These are phyloP conservation scores for Lineus longissimus DNA, from an alignment of 1,140 invertebrate genomes.

Conservation along the genomic window DNA sequence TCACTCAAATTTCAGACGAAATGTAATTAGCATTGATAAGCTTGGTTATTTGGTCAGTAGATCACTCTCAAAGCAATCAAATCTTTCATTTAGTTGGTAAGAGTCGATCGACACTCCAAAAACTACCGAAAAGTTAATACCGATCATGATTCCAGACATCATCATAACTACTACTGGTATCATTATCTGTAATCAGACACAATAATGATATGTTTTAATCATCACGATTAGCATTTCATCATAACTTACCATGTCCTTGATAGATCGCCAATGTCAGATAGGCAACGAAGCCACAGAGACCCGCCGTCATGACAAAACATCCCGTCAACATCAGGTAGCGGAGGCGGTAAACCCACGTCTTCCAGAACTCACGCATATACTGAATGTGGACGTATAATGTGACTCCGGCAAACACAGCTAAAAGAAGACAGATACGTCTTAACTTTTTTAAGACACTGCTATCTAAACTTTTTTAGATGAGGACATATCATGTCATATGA, in stretches of 20 bases:
- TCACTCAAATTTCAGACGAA: no score
- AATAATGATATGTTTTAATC: not conserved
- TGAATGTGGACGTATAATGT: slow-evolving; percentile 28
- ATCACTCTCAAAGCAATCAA: no score
- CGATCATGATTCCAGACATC: no score
- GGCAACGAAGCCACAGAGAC: slow-evolving; percentile 33
- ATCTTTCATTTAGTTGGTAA: no score
- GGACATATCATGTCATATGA: not conserved
- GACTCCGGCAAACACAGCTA: slow-evolving; percentile 29
- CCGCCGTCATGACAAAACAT: slow-evolving; percentile 35
- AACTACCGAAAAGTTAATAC: no score
- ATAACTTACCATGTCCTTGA: slow-evolving; percentile 28
- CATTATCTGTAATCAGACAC: not conserved
- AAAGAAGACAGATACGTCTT: slow-evolving; percentile 10
- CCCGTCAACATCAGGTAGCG: slow-evolving; percentile 30
- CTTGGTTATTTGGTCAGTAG: no score
- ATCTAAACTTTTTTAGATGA: not conserved
- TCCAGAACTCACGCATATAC: slow-evolving; percentile 25
- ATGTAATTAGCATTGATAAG: no score
- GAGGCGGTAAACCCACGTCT: slow-evolving; percentile 16
- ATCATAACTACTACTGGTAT: not conserved
- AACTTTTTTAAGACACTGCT: not conserved
- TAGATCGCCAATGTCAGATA: slow-evolving; percentile 34
- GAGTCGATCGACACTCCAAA: no score
- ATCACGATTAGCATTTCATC: not conserved